phyloP scores from a whole-genome alignment of 2,888 invertebrate species.

The Synergus umbraculus region DNA sequence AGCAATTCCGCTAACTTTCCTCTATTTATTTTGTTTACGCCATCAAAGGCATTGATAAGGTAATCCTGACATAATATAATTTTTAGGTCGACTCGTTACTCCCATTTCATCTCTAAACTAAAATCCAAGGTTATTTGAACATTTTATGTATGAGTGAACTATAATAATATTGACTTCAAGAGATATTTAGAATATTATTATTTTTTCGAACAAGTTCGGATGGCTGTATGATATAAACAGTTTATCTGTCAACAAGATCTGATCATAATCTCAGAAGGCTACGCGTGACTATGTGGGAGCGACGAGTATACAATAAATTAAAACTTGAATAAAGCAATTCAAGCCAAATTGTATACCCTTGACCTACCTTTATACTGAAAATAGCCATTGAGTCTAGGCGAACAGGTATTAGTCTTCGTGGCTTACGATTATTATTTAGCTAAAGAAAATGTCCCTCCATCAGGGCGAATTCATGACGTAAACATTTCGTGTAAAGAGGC shows the following conservation, averaged over 20 bases:
- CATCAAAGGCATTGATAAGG: not conserved
- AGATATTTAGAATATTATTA: not conserved
- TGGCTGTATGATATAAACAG: conserved; percentile 2
- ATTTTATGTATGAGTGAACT: too few species aligned
- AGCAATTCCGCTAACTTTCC: not conserved
- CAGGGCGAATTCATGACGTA: not conserved
- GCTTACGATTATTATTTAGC: not conserved
- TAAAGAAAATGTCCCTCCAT: not conserved
- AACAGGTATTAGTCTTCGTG: conserved; percentile 6
- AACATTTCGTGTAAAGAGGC: not conserved
- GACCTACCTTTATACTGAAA: conserved; percentile 23
- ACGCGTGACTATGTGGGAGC: conserved; percentile 24
- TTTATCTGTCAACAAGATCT: conserved; percentile 3
- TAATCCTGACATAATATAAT: too few species aligned
- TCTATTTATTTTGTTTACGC: not conserved
- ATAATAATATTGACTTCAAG: too few species aligned
- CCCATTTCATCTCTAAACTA: not conserved
- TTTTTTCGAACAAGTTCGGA: not conserved
- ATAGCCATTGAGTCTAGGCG: conserved; percentile 2
- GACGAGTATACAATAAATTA: conserved; percentile 30
- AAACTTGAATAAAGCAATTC: conserved; percentile 15
- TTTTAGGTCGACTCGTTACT: not conserved
- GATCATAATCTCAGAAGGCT: conserved; percentile 7
- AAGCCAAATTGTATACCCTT: conserved; percentile 27
- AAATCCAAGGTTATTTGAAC: not conserved